These are phyloP conservation scores for Tamandua tetradactyla DNA, from an alignment of 2,797 vertebrate species.

Conservation along the genomic window DNA sequence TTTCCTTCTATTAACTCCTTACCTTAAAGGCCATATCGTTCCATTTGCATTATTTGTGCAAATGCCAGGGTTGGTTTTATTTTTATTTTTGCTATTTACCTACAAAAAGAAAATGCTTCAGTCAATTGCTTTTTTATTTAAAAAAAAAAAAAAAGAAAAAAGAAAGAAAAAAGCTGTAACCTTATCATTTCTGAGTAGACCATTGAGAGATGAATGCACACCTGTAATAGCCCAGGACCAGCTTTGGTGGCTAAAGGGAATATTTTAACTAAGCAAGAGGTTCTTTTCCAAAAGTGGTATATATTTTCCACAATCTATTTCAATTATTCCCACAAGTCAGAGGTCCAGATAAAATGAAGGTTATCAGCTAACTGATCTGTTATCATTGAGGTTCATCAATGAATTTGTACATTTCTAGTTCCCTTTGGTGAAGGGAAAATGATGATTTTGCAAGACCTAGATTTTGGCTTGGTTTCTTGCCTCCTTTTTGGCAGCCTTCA, in stretches of 20 bases:
- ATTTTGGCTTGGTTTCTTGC: constrained; percentile 78
- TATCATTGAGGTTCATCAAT: constrained; percentile 80
- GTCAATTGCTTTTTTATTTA: constrained; percentile 82
- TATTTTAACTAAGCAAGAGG: constrained; percentile 62
- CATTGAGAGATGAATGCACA: constrained; percentile 84
- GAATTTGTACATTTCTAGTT: constrained; percentile 81
- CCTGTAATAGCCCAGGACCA: constrained; percentile 80
- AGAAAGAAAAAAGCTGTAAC: constrained; percentile 78
- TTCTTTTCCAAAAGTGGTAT: constrained; percentile 64
- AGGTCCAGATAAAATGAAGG: constrained; percentile 76
- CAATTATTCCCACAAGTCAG: constrained; percentile 74
- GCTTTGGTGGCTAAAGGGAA: constrained; percentile 76
- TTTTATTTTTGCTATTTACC: constrained; percentile 82
- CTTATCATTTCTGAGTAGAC: constrained; percentile 82
- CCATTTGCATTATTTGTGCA: constrained; percentile 86
- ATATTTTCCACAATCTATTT: constrained; percentile 67
- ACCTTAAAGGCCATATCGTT: constrained; percentile 82
- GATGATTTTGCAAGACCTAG: constrained; percentile 76
- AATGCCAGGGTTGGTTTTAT: constrained; percentile 81
- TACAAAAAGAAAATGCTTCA: constrained; percentile 77
- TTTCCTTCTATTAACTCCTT: constrained; percentile 75
- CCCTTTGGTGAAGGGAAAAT: constrained; percentile 79
- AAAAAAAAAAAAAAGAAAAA: constrained; percentile 62
- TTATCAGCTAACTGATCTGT: constrained; percentile 76
- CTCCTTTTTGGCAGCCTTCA: constrained; percentile 74